phyloP scores from a whole-genome alignment of 2,888 invertebrate genomes.

The Acanthosepion esculentum region DNA sequence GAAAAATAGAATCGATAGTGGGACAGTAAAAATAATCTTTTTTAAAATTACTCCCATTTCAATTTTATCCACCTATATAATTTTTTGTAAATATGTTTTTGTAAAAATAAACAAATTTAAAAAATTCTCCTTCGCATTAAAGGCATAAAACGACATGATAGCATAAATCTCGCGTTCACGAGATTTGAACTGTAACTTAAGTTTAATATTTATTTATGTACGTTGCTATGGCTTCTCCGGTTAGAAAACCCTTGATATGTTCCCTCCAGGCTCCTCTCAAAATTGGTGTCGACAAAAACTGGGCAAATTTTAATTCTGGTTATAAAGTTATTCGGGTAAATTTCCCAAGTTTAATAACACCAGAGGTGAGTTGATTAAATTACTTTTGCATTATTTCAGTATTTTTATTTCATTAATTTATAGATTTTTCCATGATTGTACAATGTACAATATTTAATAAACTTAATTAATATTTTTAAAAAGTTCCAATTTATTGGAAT shows the following conservation, averaged over 20 bases:
- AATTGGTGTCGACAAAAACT: slow-evolving; percentile 63
- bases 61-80: too few species aligned
- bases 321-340: slow-evolving; percentile 71
- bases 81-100: too few species aligned
- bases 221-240: neutral
- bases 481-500: too few species aligned
- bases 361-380: slow-evolving; percentile 64
- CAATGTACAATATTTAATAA: too few species aligned
- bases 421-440: too few species aligned
- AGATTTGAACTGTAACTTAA: neutral
- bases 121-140: neutral
- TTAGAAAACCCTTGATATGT: neutral
- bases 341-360: slow-evolving; percentile 69
- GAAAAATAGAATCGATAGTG: neutral
- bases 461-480: too few species aligned
- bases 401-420: too few species aligned
- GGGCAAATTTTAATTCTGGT: slow-evolving; percentile 66
- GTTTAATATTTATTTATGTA: neutral
- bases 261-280: slow-evolving; percentile 65
- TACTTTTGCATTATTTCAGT: neutral
- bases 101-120: too few species aligned
- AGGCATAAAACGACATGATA: neutral
- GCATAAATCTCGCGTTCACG: neutral
- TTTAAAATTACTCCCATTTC: neutral
- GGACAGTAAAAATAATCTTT: neutral